phyloP scores from a whole-genome alignment of 92 coral and sea anemone species.

The Blastomussa wellsi region DNA sequence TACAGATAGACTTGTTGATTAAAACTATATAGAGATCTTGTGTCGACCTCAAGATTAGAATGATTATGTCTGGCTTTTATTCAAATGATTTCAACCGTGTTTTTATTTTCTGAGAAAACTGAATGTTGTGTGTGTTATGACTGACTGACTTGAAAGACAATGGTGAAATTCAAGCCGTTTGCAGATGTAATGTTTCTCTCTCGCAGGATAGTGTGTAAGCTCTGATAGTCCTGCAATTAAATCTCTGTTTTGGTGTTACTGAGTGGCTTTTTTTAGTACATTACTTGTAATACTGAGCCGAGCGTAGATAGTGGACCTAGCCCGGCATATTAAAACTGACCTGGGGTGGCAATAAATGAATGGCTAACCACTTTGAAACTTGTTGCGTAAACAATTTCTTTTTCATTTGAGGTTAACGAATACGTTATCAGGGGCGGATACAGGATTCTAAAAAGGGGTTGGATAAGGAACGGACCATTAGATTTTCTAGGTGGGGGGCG shows the following conservation, averaged over 20 bases:
- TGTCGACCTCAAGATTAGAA: slow-evolving; percentile 1
- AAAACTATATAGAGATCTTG: background rate
- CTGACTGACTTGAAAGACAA: background rate
- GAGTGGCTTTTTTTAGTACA: background rate
- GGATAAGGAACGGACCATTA: too few relatives aligned
- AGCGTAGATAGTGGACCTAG: too few relatives aligned
- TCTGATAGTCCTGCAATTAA: background rate
- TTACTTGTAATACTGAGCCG: too few relatives aligned
- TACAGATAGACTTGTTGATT: background rate
- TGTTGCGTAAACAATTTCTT: too few relatives aligned
- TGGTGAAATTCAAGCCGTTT: background rate
- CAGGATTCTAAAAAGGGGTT: too few relatives aligned
- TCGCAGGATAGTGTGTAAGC: background rate
- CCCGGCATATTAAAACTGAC: too few relatives aligned
- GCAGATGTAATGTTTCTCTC: background rate
- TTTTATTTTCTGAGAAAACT: slow-evolving; percentile 1
- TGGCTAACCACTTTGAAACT: too few relatives aligned
- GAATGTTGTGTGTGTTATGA: background rate
- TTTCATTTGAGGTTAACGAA: too few relatives aligned
- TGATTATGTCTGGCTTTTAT: slow-evolving; percentile 33
- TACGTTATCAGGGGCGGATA: too few relatives aligned
- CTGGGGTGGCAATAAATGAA: too few relatives aligned
- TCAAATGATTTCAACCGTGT: slow-evolving; percentile 1
- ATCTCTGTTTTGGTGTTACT: background rate
- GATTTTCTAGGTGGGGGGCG: too few relatives aligned